Evolutionary conservation across 2,113 vertebrate species (phyloP).

Genomic region (Diadophis punctatus): DNA sequence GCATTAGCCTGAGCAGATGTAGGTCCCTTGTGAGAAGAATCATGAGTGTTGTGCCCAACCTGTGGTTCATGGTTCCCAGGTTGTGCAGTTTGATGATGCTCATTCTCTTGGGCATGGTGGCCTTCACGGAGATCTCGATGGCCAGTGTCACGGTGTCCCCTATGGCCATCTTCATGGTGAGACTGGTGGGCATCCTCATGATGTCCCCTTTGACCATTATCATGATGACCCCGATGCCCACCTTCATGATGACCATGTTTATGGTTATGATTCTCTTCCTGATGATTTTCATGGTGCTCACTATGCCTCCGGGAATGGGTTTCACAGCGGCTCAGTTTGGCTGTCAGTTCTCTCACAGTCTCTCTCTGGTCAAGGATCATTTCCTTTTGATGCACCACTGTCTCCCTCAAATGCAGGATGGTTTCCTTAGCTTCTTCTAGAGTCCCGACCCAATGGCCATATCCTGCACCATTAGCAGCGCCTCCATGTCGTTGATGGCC

Average conservation of each 20-base stretch:
- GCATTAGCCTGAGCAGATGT: constrained; percentile 65
- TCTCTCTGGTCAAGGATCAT: constrained; percentile 79
- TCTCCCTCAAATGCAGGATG: constrained; percentile 77
- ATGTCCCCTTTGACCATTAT: not conserved
- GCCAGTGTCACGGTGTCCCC: not conserved
- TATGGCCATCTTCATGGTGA: not conserved
- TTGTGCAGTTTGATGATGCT: constrained; percentile 33
- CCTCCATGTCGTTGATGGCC: constrained; percentile 32
- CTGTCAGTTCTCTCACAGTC: constrained; percentile 76
- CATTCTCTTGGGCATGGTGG: constrained; percentile 38
- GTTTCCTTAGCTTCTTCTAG: constrained; percentile 77
- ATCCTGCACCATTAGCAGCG: constrained; percentile 34
- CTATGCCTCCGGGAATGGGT: constrained; percentile 55
- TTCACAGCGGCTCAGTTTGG: constrained; percentile 77
- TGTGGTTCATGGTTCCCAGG: constrained; percentile 53
- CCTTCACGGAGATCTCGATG: constrained; percentile 31
- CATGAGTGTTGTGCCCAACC: not conserved
- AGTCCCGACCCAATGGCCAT: constrained; percentile 67
- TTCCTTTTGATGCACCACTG: constrained; percentile 78
- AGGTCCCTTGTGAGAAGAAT: constrained; percentile 40
- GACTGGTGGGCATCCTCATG: not conserved
- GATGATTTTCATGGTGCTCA: constrained; percentile 10
- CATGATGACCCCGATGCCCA: constrained; percentile 2
- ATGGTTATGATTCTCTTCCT: constrained; percentile 43
- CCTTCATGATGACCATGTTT: constrained; percentile 40